Base-by-base conservation (phyloP, 1,140 invertebrate genomes). In the Stegodyphus dumicola region DNA sequence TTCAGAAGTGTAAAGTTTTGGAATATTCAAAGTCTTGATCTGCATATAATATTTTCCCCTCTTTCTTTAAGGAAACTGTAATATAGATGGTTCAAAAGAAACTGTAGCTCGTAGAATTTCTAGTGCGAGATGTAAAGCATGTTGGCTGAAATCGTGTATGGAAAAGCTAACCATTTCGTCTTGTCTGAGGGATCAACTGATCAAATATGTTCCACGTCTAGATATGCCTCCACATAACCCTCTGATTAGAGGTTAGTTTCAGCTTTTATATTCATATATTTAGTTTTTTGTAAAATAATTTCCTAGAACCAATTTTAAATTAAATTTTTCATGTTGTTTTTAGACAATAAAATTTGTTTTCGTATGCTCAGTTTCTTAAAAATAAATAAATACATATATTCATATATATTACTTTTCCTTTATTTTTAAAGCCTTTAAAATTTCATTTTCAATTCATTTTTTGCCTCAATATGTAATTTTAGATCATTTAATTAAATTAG, bases 111-210 rank as follows among this genome's bases (percentile, higher is more conserved):
- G 71, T 48, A 86, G 54, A 73, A 17, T 66, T 66, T 13, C 69
- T 51, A 86, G 78, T n/a, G 15, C 73, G 9, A 86, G 85, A 51
- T 96, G 95, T 91, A 93, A 94, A 79, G 95, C 95, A n/a, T 97
- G 95, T 89, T 96, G 95, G 95, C 91, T 97, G 6, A 95, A 95
- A 90, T 93, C 95, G 91, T 96, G 95, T 90, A 90, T 96, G 15
- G 93, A 94, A 87, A 93, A 94, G 71, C 95, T 95, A 90, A 94
- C 95, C 90, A 93, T 96, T 88, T 94, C 90, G 15, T 66, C 88
- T 15, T 66, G 87, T 5, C 86, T 88, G 49, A 87, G 88, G 70
- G 85, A 89, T 60, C 85, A 86, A 67, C 66, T 90, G 10, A 48
- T 87, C 18, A 83, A 89, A 77, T 88, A 88, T 70, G 77, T 90